Base-by-base conservation (phyloP, 2,113 vertebrate genomes). In the Hemiprocne comata region DNA sequence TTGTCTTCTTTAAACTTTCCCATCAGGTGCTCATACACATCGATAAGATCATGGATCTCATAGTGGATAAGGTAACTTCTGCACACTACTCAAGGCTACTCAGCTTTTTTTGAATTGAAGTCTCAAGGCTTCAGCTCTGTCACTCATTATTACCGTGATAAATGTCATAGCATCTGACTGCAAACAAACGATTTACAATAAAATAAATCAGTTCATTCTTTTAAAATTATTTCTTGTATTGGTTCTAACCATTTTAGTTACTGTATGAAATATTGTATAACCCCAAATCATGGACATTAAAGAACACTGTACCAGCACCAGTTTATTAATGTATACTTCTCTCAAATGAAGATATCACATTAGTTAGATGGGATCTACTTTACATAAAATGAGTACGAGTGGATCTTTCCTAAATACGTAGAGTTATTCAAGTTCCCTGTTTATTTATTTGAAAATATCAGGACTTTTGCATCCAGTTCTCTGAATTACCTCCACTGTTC, bases 231-330 rank as follows among this genome's bases (percentile, higher is more conserved):
- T 89, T 93, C 83, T 87, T 36, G 50, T 65, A 83, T 76, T 73
- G 75, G 79, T 93, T 91, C 46, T 84, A 77, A 70, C 24, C 31
- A 24, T 21, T 82, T 91, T 87, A 91, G 92, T 87, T 87, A 40
- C 48, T 90, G 87, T 87, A 93, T 95, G 82, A 96, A 91, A 91
- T 90, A 61, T 65, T 90, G 58, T 79, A 54, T 65, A 85, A 29
- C 67, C 40, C 73, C 40, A 82, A 91, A 85, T 72, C 53, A 93
- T 5, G 1, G 82, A 91, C n/a, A 28, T 50, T 7, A 90, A 89
- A 73, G 42, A 83, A 25, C 58, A 87, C 46, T 87, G 34, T 72
- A 90, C 67, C 82, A 85, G 10, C 53, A 91, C 55, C 3, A 9
- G 17, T 91, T 40, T 40, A 10, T 40, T 40, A 40, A 40, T 40